Evolutionary conservation across 2,797 vertebrate genomes (phyloP).

Genomic region (Poeciliopsis presidionis): DNA sequence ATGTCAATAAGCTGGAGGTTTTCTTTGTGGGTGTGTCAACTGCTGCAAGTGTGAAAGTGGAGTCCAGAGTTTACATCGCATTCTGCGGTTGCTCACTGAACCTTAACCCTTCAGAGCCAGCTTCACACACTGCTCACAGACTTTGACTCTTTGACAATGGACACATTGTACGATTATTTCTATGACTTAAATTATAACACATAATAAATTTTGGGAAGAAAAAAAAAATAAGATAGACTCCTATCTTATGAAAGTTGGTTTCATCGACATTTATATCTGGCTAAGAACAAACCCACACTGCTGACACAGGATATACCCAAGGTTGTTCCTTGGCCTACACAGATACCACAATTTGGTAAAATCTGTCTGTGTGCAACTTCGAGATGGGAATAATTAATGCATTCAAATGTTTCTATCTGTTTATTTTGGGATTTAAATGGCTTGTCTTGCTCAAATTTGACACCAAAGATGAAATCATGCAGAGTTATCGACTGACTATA

Average conservation of each 20-base stretch:
- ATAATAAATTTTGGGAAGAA: background rate
- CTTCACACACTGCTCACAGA: background rate
- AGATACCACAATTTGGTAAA: background rate
- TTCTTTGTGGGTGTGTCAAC: constrained; percentile 66
- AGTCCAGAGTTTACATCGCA: constrained; percentile 60
- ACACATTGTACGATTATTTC: background rate
- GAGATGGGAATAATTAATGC: background rate
- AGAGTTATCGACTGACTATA: background rate
- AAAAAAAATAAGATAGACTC: background rate
- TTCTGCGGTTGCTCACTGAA: constrained; percentile 38
- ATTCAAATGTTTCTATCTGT: background rate
- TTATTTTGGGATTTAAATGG: background rate
- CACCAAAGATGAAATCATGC: background rate
- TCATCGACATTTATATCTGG: background rate
- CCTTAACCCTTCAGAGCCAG: constrained; percentile 37
- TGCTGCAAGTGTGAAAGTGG: constrained; percentile 52
- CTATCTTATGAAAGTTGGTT: background rate
- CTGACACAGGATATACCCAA: background rate
- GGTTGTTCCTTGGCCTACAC: background rate
- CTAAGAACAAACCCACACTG: background rate
- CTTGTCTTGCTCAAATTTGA: background rate
- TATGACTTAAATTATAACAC: background rate
- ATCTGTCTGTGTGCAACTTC: background rate
- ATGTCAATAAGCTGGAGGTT: constrained; percentile 64
- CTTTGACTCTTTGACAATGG: background rate